Conservation (phyloP, 2,113 vertebrate genomes). For the Cardinalis cardinalis region DNA sequence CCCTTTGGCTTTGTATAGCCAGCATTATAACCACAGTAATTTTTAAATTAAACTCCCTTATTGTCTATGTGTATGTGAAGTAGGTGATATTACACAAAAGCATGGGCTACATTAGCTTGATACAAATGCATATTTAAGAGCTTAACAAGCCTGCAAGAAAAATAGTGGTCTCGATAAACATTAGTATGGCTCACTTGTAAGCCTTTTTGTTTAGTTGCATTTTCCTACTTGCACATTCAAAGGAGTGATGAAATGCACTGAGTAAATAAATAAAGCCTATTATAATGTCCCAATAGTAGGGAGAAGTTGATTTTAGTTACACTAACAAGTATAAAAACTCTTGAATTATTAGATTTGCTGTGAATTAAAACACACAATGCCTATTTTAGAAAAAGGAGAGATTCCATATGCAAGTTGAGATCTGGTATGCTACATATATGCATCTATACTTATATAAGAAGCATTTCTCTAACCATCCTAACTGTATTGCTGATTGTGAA, state of each 20-base stretch:
- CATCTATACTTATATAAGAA: neutral
- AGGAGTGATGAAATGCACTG: neutral
- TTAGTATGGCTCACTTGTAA: conserved; percentile 16
- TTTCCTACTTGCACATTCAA: conserved; percentile 3
- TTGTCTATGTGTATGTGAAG: neutral
- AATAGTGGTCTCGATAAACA: neutral
- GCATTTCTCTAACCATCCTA: neutral
- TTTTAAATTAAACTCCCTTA: conserved; percentile 25
- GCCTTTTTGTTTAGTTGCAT: neutral
- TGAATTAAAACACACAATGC: neutral
- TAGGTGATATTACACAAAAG: neutral
- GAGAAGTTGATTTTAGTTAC: neutral
- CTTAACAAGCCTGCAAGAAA: conserved; percentile 10
- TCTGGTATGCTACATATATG: neutral
- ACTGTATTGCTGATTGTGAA: neutral
- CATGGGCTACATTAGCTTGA: neutral
- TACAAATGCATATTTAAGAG: conserved; percentile 22
- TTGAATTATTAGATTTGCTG: neutral
- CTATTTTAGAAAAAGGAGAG: neutral
- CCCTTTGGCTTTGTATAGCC: neutral
- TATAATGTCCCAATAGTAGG: neutral
- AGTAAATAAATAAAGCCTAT: conserved; percentile 4
- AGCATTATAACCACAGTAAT: neutral
- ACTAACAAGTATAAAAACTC: neutral
- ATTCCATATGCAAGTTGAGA: neutral